Percentiles rank a stretch among this genome's conserved stretches.
These are phyloP conservation scores for Trichogramma evanescens DNA, from an alignment of 2,888 invertebrate species.

Conservation along the genomic window DNA sequence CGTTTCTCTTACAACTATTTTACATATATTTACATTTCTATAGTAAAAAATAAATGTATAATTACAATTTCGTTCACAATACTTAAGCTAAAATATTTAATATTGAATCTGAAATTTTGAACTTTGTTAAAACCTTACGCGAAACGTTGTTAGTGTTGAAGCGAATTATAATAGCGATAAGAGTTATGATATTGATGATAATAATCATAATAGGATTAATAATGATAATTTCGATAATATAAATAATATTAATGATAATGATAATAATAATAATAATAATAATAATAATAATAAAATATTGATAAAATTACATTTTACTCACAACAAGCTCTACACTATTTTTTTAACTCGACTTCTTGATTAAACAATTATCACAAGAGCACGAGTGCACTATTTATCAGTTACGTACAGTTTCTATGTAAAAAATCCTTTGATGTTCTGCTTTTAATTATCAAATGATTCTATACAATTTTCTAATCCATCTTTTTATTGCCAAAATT, in stretches of 20 bases:
- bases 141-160: too few relatives aligned
- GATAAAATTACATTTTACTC: constrained; percentile 23
- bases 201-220: too few relatives aligned
- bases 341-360: constrained; percentile 27
- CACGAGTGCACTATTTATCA: constrained; percentile 27
- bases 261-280: constrained; percentile 23
- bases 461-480: constrained; percentile 3
- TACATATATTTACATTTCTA: too few relatives aligned
- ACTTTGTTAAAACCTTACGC: too few relatives aligned
- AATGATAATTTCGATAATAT: too few relatives aligned
- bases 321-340: constrained; percentile 22
- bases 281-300: constrained; percentile 28
- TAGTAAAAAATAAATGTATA: too few relatives aligned
- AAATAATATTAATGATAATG: constrained; percentile 20
- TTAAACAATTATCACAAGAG: constrained; percentile 36
- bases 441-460: constrained; percentile 13
- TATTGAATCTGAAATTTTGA: too few relatives aligned
- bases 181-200: too few relatives aligned
- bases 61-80: too few relatives aligned
- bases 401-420: constrained; percentile 2
- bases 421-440: constrained; percentile 9
- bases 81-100: too few relatives aligned
- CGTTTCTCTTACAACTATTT: too few relatives aligned
- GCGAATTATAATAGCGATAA: too few relatives aligned
- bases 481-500: constrained; percentile 12